Evolutionary conservation across 2,888 invertebrate genomes (phyloP).

Genomic region (Erebia palarica): DNA sequence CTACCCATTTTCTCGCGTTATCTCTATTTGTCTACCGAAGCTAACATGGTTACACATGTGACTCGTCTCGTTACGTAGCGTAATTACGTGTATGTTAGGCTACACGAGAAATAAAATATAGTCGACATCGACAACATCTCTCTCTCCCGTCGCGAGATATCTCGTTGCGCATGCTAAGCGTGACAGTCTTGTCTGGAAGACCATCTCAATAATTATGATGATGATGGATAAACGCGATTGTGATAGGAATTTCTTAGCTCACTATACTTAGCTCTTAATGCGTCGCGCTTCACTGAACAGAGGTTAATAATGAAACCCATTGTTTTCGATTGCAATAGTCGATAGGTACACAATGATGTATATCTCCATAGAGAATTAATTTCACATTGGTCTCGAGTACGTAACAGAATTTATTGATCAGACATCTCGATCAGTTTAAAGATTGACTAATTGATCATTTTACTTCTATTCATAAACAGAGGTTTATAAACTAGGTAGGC

Average conservation of each 20-base stretch:
- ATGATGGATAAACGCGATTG: background rate
- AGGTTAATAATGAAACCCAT: conserved; percentile 50
- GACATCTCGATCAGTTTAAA: background rate
- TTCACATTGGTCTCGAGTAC: conserved; percentile 6
- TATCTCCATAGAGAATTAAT: conserved; percentile 22
- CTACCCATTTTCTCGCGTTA: too few species aligned
- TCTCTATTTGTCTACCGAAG: too few species aligned
- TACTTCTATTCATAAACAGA: background rate
- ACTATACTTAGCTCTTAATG: conserved; percentile 46
- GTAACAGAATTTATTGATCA: conserved; percentile 15
- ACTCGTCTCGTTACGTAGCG: too few species aligned
- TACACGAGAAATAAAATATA: too few species aligned
- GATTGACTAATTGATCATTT: background rate
- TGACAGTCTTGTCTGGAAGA: too few species aligned
- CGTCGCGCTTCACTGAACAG: conserved; percentile 65
- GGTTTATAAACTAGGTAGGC: background rate
- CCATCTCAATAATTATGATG: background rate
- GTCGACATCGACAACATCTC: too few species aligned
- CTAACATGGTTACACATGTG: too few species aligned
- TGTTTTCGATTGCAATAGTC: conserved; percentile 54
- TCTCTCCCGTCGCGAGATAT: too few species aligned
- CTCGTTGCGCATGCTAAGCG: too few species aligned
- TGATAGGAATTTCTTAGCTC: conserved; percentile 12
- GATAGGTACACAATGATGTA: conserved; percentile 22
- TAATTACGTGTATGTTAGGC: too few species aligned